Conservation (phyloP, 2,113 vertebrate species). For the Zapus hudsonius region DNA sequence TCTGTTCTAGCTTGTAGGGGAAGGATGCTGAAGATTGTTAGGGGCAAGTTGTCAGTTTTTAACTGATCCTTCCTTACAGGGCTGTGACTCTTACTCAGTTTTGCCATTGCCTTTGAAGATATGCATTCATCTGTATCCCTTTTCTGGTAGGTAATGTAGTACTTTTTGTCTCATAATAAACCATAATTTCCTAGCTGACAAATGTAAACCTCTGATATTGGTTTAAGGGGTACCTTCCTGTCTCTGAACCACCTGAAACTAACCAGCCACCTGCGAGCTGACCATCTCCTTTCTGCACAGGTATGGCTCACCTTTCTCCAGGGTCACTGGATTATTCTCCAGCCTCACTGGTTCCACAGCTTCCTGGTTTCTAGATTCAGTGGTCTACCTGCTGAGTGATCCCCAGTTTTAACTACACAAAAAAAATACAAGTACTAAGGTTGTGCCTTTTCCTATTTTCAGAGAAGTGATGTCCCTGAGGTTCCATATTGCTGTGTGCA, state of each 20-base stretch:
- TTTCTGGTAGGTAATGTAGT: not conserved
- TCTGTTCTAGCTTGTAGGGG: rapidly evolving
- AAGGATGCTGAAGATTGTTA: not conserved
- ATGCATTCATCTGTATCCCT: not conserved
- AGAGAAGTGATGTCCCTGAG: too few relatives aligned
- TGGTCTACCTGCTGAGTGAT: not conserved
- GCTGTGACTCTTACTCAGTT: not conserved
- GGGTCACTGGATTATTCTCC: not conserved
- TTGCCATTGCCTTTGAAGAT: not conserved
- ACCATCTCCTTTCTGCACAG: not conserved
- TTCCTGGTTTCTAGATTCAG: not conserved
- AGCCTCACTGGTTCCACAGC: not conserved
- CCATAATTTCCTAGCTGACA: not conserved
- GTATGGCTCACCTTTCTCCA: not conserved
- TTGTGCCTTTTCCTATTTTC: not conserved
- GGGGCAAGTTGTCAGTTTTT: not conserved
- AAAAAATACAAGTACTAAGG: not conserved
- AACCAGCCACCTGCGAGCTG: not conserved
- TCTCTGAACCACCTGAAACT: not conserved
- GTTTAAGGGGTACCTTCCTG: not conserved
- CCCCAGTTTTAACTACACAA: not conserved
- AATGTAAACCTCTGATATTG: not conserved
- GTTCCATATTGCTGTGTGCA: too few relatives aligned
- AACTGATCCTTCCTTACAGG: not conserved
- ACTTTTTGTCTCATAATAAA: not conserved